phyloP scores from a whole-genome alignment of 2,113 vertebrate genomes.

The Malaclemys terrapin region DNA sequence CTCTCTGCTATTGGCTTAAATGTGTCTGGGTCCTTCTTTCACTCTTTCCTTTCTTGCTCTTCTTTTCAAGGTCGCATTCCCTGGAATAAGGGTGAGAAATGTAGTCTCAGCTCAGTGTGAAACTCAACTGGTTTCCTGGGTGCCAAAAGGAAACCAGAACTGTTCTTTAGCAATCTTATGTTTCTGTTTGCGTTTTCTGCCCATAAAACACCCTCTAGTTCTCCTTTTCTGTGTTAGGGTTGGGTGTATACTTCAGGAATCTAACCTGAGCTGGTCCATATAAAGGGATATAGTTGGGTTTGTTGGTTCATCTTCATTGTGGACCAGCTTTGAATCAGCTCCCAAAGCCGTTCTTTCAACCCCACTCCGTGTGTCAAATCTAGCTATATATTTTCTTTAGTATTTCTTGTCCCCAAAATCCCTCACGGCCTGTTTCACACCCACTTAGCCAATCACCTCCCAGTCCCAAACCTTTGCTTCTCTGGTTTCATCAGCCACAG shows the following conservation, averaged over 20 bases:
- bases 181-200: not conserved
- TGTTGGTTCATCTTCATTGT: not conserved
- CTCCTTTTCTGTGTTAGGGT: not conserved
- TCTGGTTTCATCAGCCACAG: not conserved
- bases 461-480: not conserved
- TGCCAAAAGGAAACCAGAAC: not conserved
- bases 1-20: not conserved
- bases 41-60: not conserved
- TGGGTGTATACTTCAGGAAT: not conserved
- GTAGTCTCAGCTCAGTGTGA: not conserved
- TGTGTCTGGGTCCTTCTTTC: not conserved
- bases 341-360: not conserved
- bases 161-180: not conserved
- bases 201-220: rapidly evolving
- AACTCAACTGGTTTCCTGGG: not conserved
- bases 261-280: not conserved
- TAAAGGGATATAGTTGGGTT: not conserved
- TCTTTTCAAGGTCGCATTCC: not conserved
- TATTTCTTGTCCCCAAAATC: not conserved
- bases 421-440: rapidly evolving
- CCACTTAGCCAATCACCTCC: not conserved
- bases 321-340: not conserved
- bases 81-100: not conserved
- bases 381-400: not conserved
- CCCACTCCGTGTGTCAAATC: not conserved